phyloP scores from a whole-genome alignment of 2,888 invertebrate species.

The Apantesis nais region DNA sequence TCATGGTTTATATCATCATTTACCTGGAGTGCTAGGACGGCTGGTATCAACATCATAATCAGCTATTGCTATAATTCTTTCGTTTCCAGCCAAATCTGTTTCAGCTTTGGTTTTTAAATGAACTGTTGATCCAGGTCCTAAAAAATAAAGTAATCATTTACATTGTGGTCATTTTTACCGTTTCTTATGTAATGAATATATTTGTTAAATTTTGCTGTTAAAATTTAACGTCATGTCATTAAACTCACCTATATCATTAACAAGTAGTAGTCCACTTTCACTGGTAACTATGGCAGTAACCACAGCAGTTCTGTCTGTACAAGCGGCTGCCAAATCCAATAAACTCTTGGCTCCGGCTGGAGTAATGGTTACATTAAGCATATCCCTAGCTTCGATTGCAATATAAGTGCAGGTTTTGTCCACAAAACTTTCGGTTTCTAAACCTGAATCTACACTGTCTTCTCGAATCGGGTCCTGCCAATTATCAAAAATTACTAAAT shows the following conservation, averaged over 20 bases:
- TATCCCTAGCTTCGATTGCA: slow-evolving; percentile 88
- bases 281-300: slow-evolving; percentile 68
- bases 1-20: slow-evolving; percentile 5
- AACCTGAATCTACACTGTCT: slow-evolving; percentile 82
- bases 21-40: slow-evolving; percentile 86
- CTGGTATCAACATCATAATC: slow-evolving; percentile 87
- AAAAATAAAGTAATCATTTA: not conserved
- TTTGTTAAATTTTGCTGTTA: not conserved
- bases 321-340: slow-evolving; percentile 64
- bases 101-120: slow-evolving; percentile 83
- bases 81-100: slow-evolving; percentile 76
- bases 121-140: slow-evolving; percentile 85
- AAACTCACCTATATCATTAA: slow-evolving; percentile 86
- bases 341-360: slow-evolving; percentile 87
- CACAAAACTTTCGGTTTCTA: slow-evolving; percentile 69
- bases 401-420: slow-evolving; percentile 87
- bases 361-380: slow-evolving; percentile 89
- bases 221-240: not conserved
- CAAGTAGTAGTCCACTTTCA: slow-evolving; percentile 70
- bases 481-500: not conserved
- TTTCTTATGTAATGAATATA: not conserved
- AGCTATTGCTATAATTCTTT: slow-evolving; percentile 84
- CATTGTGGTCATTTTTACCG: not conserved
- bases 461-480: slow-evolving; percentile 71
- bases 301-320: slow-evolving; percentile 68